Percentiles rank a stretch among this genome's conserved stretches.
Conservation (phyloP, 2,113 vertebrate species). For the Procavia capensis region DNA sequence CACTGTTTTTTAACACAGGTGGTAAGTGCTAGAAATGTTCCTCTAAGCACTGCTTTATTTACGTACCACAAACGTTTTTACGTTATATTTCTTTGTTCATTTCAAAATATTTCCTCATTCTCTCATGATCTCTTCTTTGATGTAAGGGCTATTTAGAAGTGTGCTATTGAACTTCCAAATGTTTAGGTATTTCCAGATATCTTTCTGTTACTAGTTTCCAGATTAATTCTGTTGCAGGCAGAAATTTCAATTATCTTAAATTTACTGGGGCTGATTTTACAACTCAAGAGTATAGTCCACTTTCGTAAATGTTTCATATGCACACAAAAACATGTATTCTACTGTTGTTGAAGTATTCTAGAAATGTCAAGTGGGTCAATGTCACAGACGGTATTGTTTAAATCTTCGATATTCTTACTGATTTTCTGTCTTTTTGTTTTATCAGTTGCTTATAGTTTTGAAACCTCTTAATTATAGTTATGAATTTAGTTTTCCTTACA, state of each 20-base stretch:
- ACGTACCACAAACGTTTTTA: neutral
- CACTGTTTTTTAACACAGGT: neutral
- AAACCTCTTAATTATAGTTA: neutral
- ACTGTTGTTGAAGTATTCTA: too few relatives aligned
- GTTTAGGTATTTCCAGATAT: neutral
- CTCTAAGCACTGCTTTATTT: neutral
- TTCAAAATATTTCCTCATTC: neutral
- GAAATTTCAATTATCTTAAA: neutral
- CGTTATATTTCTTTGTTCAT: neutral
- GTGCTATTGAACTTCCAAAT: neutral
- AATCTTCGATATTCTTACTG: too few relatives aligned
- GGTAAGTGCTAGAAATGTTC: neutral
- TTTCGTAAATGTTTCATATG: neutral
- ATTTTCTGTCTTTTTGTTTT: neutral
- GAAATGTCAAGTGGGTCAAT: neutral
- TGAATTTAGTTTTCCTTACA: neutral
- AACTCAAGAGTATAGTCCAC: neutral
- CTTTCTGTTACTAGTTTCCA: neutral
- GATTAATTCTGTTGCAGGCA: neutral
- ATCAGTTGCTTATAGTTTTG: neutral
- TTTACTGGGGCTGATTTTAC: neutral
- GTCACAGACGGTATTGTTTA: neutral
- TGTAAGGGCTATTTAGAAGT: neutral
- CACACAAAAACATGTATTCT: neutral
- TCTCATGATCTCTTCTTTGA: neutral